These are phyloP conservation scores for Zenarchopterus dispar DNA, from an alignment of 2,797 vertebrate genomes.

Conservation along the genomic window DNA sequence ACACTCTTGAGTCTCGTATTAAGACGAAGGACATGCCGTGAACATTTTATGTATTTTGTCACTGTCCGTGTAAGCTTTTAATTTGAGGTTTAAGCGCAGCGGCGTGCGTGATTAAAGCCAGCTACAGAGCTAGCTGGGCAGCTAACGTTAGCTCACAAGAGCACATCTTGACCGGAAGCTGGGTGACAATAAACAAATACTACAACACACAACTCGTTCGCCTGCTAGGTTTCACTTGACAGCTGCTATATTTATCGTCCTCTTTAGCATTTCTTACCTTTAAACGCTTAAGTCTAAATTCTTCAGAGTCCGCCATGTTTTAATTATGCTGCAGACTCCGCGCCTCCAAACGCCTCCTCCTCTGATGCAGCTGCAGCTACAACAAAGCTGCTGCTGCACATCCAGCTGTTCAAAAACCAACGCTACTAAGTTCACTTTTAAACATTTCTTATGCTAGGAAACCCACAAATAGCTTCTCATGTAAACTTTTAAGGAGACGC, in stretches of 20 bases:
- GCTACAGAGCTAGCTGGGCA: slow-evolving; percentile 45
- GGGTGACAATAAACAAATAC: neutral
- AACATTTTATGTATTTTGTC: neutral
- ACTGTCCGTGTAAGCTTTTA: neutral
- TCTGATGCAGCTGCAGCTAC: neutral
- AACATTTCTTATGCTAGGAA: too few relatives aligned
- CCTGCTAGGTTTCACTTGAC: accelerated
- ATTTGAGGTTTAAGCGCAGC: neutral
- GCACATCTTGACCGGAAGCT: slow-evolving; percentile 34
- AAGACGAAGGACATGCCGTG: accelerated
- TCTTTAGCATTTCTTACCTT: slow-evolving; percentile 55
- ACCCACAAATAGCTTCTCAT: too few relatives aligned
- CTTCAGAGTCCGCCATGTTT: slow-evolving; percentile 82
- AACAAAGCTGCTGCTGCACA: too few relatives aligned
- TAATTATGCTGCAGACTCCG: slow-evolving; percentile 70
- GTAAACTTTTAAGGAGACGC: too few relatives aligned
- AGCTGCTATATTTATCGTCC: accelerated
- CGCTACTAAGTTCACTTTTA: too few relatives aligned
- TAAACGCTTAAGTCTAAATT: slow-evolving; percentile 69
- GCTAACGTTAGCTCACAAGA: slow-evolving; percentile 56
- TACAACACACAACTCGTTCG: too few relatives aligned
- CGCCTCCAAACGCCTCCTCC: slow-evolving; percentile 54
- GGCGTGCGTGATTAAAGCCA: slow-evolving; percentile 8
- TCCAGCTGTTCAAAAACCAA: too few relatives aligned
- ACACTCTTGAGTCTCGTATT: accelerated